Base-by-base conservation (phyloP, 2,113 vertebrate species). In the Otis tarda region DNA sequence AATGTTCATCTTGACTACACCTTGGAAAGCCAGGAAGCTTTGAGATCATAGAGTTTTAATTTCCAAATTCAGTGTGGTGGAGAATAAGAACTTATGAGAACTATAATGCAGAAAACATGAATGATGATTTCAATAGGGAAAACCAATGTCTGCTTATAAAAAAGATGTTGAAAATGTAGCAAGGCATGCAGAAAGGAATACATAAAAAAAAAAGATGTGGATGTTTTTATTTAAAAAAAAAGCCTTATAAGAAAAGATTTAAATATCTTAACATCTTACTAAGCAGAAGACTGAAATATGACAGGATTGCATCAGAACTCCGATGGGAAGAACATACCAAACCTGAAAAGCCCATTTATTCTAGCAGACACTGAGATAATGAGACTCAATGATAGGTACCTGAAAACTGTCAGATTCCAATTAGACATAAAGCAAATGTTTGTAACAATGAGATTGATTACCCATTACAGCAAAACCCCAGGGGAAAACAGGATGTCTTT, bases 281-380 rank as follows among this genome's bases (percentile, higher is more conserved):
- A 93, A 82, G 59, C 39, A 93, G 63, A 87, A 91, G 67, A 80
- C 41, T 73, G 28, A 67, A 69, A 77, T 45, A 85, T 90, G 67
- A 53, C 23, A 61, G 70, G 60, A 87, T 81, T 88, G 55, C 75
- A 93, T 83, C 55, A 76, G 31, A 70, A 90, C 47, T 94, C 83
- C 47, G 82, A 47, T 52, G 82, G 50, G 91, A 91, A 86, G 89
- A 87, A 77, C 55, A 67, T 43, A 77, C 28, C 20, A 74, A 86
- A 52, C 41, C 28, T 87, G 67, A 60, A 87, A 95, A 81, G 25
- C 73, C 35, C 80, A 68, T 95, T 96, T 95, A 80, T 79, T 95
- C 71, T 77, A 85, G 41, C 55, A 95, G 81, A 57, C 77, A 83
- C 21, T 61, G 87, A 73, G 33, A 89, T 93, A 86, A 79, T 64